phyloP scores from a whole-genome alignment of 2,888 invertebrate genomes.

The Dione juno region DNA sequence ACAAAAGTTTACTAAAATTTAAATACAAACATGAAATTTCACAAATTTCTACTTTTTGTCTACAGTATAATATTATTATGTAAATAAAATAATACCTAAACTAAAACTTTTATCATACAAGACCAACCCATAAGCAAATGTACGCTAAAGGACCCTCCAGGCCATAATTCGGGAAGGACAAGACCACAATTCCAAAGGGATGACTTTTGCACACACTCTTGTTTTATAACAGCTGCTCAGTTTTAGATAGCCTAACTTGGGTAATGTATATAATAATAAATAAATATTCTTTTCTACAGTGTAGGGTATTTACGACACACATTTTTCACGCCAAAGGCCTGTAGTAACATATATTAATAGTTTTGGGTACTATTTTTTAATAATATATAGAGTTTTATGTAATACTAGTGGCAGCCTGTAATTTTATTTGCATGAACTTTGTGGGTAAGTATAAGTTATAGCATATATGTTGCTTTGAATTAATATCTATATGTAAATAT shows the following conservation, averaged over 20 bases:
- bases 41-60: too few relatives aligned
- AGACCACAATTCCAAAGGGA: slow-evolving; percentile 29
- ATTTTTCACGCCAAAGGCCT: slow-evolving; percentile 13
- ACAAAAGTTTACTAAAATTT: too few relatives aligned
- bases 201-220: slow-evolving; percentile 38
- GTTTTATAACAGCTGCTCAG: slow-evolving; percentile 36
- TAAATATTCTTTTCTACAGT: neutral
- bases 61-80: neutral
- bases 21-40: too few relatives aligned
- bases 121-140: slow-evolving; percentile 4
- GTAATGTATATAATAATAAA: slow-evolving; percentile 10
- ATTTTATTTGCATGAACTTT: too few relatives aligned
- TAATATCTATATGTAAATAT: too few relatives aligned
- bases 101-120: slow-evolving; percentile 13
- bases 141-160: slow-evolving; percentile 21
- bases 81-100: neutral
- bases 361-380: slow-evolving; percentile 7
- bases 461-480: too few relatives aligned
- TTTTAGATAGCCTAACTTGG: slow-evolving; percentile 18
- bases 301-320: neutral
- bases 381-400: neutral
- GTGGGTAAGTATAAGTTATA: too few relatives aligned
- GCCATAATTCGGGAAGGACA: slow-evolving; percentile 26
- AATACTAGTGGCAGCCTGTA: too few relatives aligned
- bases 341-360: slow-evolving; percentile 6